Conservation (phyloP, 2,888 invertebrate species). For the Tipula confusa region DNA sequence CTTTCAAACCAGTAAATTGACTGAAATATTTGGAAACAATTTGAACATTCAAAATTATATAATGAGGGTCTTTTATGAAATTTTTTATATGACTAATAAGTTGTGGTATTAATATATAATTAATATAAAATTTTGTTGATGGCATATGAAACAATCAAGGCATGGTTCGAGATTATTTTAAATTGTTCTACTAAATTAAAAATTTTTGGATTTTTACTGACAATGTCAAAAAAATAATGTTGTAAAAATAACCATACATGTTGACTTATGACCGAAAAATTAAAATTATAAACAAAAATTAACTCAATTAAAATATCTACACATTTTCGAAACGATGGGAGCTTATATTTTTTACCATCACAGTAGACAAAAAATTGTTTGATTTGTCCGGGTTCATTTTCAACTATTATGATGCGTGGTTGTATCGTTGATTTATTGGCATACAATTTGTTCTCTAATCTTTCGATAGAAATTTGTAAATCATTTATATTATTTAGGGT, state of each 20-base stretch:
- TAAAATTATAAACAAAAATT: not conserved
- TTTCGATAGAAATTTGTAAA: not conserved
- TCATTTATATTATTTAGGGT: not conserved
- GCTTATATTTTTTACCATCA: not conserved
- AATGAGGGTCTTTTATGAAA: not conserved
- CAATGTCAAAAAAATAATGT: not conserved
- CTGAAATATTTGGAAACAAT: not conserved
- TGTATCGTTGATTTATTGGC: not conserved
- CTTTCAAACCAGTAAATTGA: not conserved
- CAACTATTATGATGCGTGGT: not conserved
- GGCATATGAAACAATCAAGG: not conserved
- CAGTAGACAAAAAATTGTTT: not conserved
- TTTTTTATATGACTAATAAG: not conserved
- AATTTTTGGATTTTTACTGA: not conserved
- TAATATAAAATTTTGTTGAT: no score
- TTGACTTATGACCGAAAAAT: not conserved
- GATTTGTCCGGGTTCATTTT: not conserved
- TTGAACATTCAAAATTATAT: slow-evolving; percentile 21
- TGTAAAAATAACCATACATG: not conserved
- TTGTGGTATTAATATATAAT: not conserved
- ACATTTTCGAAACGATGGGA: not conserved
- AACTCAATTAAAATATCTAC: not conserved
- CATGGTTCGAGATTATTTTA: not conserved
- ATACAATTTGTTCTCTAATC: not conserved
- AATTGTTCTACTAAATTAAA: slow-evolving; percentile 10